phyloP scores from a whole-genome alignment of 2,888 invertebrate species.

The Aelia acuminata region DNA sequence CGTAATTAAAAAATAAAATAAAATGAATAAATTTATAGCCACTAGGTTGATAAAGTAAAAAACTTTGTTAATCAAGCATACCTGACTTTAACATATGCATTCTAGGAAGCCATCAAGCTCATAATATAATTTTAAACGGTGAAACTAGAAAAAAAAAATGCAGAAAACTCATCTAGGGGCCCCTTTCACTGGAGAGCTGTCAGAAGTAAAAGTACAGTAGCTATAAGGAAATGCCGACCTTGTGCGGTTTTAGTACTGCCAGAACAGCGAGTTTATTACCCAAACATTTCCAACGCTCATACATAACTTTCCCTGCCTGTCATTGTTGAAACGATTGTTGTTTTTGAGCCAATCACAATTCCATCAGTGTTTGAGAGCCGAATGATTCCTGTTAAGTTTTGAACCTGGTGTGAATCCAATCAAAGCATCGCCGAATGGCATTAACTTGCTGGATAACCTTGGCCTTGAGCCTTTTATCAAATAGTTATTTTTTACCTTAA shows the following conservation, averaged over 20 bases:
- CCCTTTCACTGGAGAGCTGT: not conserved
- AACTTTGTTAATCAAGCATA: too few species aligned
- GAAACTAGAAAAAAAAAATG: not conserved
- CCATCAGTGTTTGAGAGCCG: not conserved
- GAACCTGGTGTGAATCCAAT: too few species aligned
- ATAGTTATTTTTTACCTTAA: too few species aligned
- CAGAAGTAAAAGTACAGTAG: conserved; percentile 27
- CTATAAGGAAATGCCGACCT: conserved; percentile 44
- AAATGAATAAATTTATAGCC: too few species aligned
- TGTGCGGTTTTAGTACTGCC: conserved; percentile 2
- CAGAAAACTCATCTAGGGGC: not conserved
- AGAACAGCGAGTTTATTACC: conserved; percentile 23
- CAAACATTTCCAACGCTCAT: not conserved
- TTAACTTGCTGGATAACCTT: too few species aligned
- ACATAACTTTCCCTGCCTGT: not conserved
- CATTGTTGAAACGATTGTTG: not conserved
- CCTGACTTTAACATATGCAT: too few species aligned
- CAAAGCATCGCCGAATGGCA: too few species aligned
- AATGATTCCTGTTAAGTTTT: not conserved
- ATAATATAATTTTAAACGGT: conserved; percentile 22
- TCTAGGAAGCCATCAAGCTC: not conserved
- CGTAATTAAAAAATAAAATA: too few species aligned
- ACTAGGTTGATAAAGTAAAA: too few species aligned
- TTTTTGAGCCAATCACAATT: not conserved
- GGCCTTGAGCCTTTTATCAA: too few species aligned